Evolutionary conservation across 2,797 vertebrate genomes (phyloP).

Genomic region (Vespertilio murinus): DNA sequence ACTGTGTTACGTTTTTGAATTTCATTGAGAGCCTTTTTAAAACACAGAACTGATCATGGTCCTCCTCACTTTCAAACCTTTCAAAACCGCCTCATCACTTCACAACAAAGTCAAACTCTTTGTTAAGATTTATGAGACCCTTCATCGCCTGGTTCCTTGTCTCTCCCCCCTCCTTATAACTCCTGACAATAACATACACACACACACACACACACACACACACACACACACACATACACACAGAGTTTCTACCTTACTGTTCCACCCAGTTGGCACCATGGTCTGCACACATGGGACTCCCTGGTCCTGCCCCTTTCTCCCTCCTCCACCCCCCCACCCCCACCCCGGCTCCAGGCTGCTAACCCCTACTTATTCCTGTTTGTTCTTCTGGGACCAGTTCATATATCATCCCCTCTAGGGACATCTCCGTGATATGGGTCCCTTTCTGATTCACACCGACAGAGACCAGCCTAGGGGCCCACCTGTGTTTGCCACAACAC

Average conservation of each 20-base stretch:
- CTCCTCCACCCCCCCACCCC: too few relatives aligned
- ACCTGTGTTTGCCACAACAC: too few relatives aligned
- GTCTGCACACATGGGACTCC: not conserved
- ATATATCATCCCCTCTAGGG: not conserved
- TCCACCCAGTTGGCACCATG: not conserved
- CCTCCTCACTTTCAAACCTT: not conserved
- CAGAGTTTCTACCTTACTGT: not conserved
- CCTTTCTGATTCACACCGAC: not conserved
- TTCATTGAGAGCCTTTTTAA: not conserved
- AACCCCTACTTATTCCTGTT: not conserved
- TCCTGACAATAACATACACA: not conserved
- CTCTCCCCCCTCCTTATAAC: not conserved
- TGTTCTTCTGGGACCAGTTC: not conserved
- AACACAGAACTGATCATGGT: not conserved
- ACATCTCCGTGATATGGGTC: not conserved
- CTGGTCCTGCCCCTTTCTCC: too few relatives aligned
- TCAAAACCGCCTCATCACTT: not conserved
- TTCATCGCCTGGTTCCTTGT: not conserved
- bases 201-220: not conserved
- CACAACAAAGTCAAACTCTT: not conserved
- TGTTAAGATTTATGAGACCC: not conserved
- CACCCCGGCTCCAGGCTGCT: not conserved
- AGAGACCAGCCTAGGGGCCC: not conserved
- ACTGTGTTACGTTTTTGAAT: not conserved
- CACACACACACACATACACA: not conserved